Conservation (phyloP, 2,888 invertebrate genomes). For the Oxyteleia sp. region DNA sequence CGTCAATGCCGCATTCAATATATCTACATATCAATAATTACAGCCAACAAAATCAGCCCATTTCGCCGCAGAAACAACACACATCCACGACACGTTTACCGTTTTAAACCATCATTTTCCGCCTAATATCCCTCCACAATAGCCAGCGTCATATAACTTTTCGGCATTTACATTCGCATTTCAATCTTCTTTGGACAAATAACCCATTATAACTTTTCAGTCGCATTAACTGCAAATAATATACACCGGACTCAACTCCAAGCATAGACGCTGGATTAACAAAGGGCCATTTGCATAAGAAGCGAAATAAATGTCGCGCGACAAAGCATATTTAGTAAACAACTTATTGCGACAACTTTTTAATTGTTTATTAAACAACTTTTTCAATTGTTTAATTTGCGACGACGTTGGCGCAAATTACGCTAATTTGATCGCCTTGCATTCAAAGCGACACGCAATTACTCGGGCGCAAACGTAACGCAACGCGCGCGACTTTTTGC, state of each 20-base stretch:
- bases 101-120: too few relatives aligned
- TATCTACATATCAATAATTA: too few relatives aligned
- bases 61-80: too few relatives aligned
- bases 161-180: neutral
- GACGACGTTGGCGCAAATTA: too few relatives aligned
- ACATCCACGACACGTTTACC: too few relatives aligned
- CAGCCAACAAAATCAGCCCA: too few relatives aligned
- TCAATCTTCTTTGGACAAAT: conserved; percentile 2
- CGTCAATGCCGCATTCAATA: too few relatives aligned
- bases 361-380: neutral
- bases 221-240: neutral
- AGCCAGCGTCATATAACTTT: neutral
- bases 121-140: neutral
- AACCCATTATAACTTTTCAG: conserved; percentile 1
- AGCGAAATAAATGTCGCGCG: neutral
- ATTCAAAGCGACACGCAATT: neutral
- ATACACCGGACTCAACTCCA: neutral
- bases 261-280: neutral
- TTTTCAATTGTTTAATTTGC: neutral
- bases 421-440: neutral
- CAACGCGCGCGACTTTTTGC: too few relatives aligned
- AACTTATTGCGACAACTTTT: neutral
- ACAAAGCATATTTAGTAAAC: neutral
- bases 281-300: neutral
- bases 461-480: too few relatives aligned